Evolutionary conservation across 2,888 invertebrate genomes (phyloP).

Genomic region (Alsophila aescularia): DNA sequence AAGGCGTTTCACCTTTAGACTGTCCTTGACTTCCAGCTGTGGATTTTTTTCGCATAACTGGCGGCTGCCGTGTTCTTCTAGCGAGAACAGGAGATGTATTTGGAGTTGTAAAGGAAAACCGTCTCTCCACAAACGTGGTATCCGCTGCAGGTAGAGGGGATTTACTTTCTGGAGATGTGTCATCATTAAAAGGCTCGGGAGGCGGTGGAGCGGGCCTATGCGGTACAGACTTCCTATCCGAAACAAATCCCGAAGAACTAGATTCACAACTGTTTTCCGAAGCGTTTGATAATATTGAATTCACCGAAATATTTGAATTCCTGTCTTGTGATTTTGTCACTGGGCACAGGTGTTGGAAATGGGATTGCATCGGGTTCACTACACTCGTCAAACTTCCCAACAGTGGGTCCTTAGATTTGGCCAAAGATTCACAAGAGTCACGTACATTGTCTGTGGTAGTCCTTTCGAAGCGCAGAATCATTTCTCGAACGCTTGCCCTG

Average conservation of each 20-base stretch:
- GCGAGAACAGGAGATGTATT: conserved; percentile 66
- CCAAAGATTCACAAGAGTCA: conserved; percentile 69
- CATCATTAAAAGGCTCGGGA: conserved; percentile 69
- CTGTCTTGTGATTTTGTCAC: conserved; percentile 70
- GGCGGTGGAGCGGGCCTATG: conserved; percentile 79
- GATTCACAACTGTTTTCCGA: conserved; percentile 78
- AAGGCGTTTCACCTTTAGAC: conserved; percentile 66
- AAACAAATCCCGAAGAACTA: conserved; percentile 79
- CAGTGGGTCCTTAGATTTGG: conserved; percentile 61
- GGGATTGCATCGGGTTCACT: conserved; percentile 69
- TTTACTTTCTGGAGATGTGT: conserved; percentile 58
- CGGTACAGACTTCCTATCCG: conserved; percentile 74
- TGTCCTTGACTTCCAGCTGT: conserved; percentile 60
- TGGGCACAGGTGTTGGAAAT: conserved; percentile 71
- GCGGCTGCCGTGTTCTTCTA: conserved; percentile 73
- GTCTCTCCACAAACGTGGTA: conserved; percentile 53
- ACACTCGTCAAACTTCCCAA: conserved; percentile 73
- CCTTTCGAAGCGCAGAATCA: conserved; percentile 76
- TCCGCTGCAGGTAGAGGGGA: conserved; percentile 57
- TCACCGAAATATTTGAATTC: conserved; percentile 78
- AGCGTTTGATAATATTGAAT: conserved; percentile 77
- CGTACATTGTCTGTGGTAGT: conserved; percentile 58
- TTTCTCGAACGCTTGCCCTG: conserved; percentile 71
- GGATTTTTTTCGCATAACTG: conserved; percentile 76
- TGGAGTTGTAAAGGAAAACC: conserved; percentile 69